Conservation (phyloP, 2,888 invertebrate species). For the Minunthozetes semirufus region DNA sequence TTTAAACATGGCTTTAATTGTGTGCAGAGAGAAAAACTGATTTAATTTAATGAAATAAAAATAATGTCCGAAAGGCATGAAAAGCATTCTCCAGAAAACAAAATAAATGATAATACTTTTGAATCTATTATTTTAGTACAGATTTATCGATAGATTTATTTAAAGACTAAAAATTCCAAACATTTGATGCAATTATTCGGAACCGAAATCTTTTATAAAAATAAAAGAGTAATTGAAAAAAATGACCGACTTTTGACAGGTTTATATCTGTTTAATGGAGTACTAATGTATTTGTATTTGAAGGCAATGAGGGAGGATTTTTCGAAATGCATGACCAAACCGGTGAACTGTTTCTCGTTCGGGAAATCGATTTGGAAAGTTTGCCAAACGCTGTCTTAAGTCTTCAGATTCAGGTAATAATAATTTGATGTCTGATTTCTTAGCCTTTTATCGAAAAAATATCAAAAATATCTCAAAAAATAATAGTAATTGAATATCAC, state of each 20-base stretch:
- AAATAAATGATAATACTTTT: not conserved
- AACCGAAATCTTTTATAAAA: not conserved
- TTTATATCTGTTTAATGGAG: not conserved
- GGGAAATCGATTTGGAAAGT: conserved; percentile 71
- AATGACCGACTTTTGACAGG: conserved; percentile 18
- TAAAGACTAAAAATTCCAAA: not conserved
- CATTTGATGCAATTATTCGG: not conserved
- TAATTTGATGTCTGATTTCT: not conserved
- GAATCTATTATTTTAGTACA: not conserved
- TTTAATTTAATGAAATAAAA: not conserved
- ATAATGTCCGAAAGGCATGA: not conserved
- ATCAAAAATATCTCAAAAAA: not conserved
- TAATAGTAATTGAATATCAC: conserved; percentile 4
- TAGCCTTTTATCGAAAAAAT: not conserved
- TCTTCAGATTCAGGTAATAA: conserved; percentile 54
- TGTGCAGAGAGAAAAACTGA: not conserved
- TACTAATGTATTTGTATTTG: not conserved
- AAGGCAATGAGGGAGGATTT: conserved; percentile 64
- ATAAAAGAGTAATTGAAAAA: conserved; percentile 3
- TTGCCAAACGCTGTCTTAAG: conserved; percentile 45
- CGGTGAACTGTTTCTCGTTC: conserved; percentile 67
- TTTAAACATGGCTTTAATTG: not conserved
- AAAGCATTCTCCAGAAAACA: not conserved
- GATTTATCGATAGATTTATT: not conserved
- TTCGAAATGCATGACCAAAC: conserved; percentile 68